These are phyloP conservation scores for Nephotettix cincticeps DNA, from an alignment of 1,140 invertebrate genomes.

Conservation along the genomic window DNA sequence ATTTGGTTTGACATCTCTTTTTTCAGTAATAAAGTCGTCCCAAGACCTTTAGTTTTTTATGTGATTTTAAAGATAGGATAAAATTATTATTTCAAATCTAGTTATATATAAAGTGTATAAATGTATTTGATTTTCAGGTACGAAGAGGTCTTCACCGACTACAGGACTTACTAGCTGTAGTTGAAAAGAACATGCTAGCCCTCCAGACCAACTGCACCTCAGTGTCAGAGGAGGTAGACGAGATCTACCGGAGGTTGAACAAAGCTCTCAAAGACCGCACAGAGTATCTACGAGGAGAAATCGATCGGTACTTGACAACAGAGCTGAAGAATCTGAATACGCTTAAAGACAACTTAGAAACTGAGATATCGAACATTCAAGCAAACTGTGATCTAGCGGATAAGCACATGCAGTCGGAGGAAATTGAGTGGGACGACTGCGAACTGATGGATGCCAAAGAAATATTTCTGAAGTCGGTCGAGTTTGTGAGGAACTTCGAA, in stretches of 20 bases:
- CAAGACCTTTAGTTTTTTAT: too few relatives aligned
- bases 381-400: constrained; percentile 97
- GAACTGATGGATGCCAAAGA: constrained; percentile 93
- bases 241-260: constrained; percentile 83
- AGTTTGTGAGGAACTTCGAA: constrained; percentile 92
- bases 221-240: constrained; percentile 89
- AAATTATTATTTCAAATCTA: too few relatives aligned
- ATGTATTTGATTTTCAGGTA: constrained; percentile 54
- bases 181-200: constrained; percentile 82
- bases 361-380: constrained; percentile 88
- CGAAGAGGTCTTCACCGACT: constrained; percentile 80
- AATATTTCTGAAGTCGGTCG: constrained; percentile 89
- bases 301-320: constrained; percentile 81
- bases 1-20: too few relatives aligned
- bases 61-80: too few relatives aligned
- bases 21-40: too few relatives aligned
- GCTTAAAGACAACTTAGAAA: constrained; percentile 89
- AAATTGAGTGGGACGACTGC: constrained; percentile 75
- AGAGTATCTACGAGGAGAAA: constrained; percentile 81
- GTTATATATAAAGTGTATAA: too few relatives aligned
- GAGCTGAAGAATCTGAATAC: constrained; percentile 76
- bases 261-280: constrained; percentile 92
- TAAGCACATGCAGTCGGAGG: constrained; percentile 83
- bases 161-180: constrained; percentile 77
- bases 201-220: constrained; percentile 82